A percentile compares a stretch with the other conserved stretches of the same genome.
phyloP scores from a whole-genome alignment of 1,140 invertebrate species.

The Drosophila tristis region DNA sequence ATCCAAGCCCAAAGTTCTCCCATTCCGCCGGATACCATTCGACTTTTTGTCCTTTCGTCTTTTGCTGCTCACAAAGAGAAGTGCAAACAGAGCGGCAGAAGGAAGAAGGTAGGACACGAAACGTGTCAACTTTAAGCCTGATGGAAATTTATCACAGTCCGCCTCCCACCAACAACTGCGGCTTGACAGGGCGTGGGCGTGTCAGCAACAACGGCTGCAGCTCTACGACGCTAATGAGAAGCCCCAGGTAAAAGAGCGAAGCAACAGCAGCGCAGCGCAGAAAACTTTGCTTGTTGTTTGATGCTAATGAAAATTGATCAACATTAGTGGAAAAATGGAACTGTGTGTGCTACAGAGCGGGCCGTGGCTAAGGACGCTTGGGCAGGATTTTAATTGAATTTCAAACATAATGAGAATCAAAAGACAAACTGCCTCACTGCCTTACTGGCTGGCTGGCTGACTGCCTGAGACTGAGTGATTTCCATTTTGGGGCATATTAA shows the following conservation, averaged over 20 bases:
- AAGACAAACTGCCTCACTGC: conserved; percentile 7
- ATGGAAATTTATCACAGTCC: conserved; percentile 62
- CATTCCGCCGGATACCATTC: conserved; percentile 22
- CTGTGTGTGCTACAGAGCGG: conserved; percentile 12
- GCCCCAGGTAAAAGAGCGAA: conserved; percentile 1
- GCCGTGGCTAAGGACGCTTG: not conserved
- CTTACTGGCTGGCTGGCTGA: no score
- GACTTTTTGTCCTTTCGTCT: conserved; percentile 9
- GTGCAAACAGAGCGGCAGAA: conserved; percentile 36
- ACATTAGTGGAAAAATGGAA: conserved; percentile 31
- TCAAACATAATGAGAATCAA: conserved; percentile 2
- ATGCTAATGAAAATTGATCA: conserved; percentile 70
- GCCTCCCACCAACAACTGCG: conserved; percentile 6
- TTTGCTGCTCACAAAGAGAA: conserved; percentile 16
- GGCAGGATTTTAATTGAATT: conserved; percentile 39
- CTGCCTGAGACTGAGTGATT: conserved; percentile 18
- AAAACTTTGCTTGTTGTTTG: not conserved
- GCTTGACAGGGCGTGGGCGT: conserved; percentile 12
- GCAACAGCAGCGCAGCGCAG: not conserved
- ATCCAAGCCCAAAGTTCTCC: conserved; percentile 47
- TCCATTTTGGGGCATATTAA: conserved; percentile 46
- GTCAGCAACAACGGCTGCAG: not conserved
- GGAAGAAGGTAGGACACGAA: conserved; percentile 29
- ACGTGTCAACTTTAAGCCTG: conserved; percentile 65
- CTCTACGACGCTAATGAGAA: conserved; percentile 22